A percentile compares a stretch with the other conserved stretches of the same genome.
Conservation (phyloP, 2,888 invertebrate species). For the Plebejus anna region DNA sequence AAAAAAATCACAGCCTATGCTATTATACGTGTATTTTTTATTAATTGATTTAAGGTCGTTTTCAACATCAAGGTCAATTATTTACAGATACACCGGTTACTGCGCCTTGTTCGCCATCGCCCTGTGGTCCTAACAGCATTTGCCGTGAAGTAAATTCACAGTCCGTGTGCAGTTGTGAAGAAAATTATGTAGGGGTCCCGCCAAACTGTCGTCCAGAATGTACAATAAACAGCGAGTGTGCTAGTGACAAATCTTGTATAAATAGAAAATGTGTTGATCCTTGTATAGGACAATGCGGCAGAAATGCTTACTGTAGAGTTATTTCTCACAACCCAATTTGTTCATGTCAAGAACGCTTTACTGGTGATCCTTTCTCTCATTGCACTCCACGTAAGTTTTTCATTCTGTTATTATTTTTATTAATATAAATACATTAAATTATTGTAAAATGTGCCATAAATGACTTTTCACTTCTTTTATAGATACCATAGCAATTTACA, state of each 20-base stretch:
- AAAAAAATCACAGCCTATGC: neutral
- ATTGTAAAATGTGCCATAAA: neutral
- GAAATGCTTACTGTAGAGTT: slow-evolving; percentile 88
- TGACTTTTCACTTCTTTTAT: slow-evolving; percentile 29
- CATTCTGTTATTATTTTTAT: slow-evolving; percentile 52
- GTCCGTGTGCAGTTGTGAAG: slow-evolving; percentile 86
- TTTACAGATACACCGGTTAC: slow-evolving; percentile 54
- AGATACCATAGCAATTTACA: slow-evolving; percentile 55
- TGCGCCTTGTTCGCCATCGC: slow-evolving; percentile 84
- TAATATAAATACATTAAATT: neutral
- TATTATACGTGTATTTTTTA: neutral
- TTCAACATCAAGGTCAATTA: neutral
- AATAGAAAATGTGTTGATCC: slow-evolving; percentile 89
- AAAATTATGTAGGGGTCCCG: slow-evolving; percentile 86
- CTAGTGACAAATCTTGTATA: slow-evolving; percentile 86
- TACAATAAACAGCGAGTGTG: slow-evolving; percentile 88
- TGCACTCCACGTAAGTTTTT: slow-evolving; percentile 72
- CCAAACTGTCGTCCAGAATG: slow-evolving; percentile 91
- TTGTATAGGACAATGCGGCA: slow-evolving; percentile 88
- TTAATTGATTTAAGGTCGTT: too few relatives aligned
- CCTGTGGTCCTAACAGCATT: slow-evolving; percentile 88
- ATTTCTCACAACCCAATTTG: slow-evolving; percentile 91
- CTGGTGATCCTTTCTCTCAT: slow-evolving; percentile 87
- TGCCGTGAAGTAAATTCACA: slow-evolving; percentile 84
- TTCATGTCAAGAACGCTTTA: slow-evolving; percentile 84